Evolutionary conservation across 2,113 vertebrate genomes (phyloP).

Genomic region (Platycercus adscitus): DNA sequence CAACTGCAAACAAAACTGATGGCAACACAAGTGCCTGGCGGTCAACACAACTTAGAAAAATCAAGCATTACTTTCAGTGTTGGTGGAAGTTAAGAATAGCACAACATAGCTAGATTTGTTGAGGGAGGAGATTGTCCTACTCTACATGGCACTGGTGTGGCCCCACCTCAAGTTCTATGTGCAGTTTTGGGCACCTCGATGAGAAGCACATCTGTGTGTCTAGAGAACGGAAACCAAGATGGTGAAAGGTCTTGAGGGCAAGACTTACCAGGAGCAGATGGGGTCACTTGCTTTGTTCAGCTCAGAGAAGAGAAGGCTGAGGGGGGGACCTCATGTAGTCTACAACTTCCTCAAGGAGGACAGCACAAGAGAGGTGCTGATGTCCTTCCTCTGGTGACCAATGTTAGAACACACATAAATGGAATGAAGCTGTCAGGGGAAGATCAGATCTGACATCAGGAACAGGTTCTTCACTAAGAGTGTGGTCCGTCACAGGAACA

Average conservation of each 20-base stretch:
- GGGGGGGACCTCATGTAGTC: not conserved
- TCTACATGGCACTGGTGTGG: not conserved
- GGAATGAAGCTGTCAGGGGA: not conserved
- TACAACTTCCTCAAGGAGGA: not conserved
- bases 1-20: not conserved
- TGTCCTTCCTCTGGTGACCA: not conserved
- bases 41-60: not conserved
- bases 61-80: not conserved
- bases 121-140: not conserved
- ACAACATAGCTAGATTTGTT: not conserved
- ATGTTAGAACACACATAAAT: rapidly evolving
- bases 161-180: no score
- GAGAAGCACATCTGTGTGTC: not conserved
- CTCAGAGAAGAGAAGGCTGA: not conserved
- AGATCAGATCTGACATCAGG: not conserved
- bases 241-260: not conserved
- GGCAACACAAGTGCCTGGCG: not conserved
- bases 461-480: not conserved
- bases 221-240: not conserved
- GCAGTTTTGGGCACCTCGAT: not conserved
- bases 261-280: not conserved
- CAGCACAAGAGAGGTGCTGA: not conserved
- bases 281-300: not conserved
- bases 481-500: not conserved
- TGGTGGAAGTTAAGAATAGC: not conserved